A percentile compares a stretch with the other conserved stretches of the same genome.
Evolutionary conservation across 2,113 vertebrate species (phyloP).

Genomic region (Rhabdomys dilectus): DNA sequence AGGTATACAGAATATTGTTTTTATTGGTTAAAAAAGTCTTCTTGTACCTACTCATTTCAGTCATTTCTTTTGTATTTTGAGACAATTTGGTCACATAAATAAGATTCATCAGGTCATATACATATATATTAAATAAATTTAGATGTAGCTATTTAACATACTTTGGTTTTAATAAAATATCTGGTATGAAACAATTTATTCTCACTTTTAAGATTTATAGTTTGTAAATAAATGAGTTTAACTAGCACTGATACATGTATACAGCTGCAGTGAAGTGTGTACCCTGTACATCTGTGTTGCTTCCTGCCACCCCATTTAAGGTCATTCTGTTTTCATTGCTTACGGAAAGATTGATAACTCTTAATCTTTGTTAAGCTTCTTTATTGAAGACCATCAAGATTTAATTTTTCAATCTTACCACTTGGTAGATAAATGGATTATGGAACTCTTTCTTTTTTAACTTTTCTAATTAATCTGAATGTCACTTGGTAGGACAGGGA

Average conservation of each 20-base stretch:
- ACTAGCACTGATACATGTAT: background rate
- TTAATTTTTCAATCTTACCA: conserved; percentile 75
- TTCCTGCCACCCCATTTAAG: conserved; percentile 63
- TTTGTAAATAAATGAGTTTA: background rate
- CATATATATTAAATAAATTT: background rate
- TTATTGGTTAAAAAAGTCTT: background rate
- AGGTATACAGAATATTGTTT: background rate
- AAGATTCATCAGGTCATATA: background rate
- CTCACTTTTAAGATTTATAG: background rate
- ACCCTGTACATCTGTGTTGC: background rate
- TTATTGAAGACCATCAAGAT: conserved; percentile 69
- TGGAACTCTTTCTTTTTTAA: background rate
- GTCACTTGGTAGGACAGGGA: conserved; percentile 61
- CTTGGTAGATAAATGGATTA: conserved; percentile 72
- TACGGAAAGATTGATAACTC: conserved; percentile 72
- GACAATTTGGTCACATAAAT: background rate
- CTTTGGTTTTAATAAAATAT: background rate
- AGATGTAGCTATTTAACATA: background rate
- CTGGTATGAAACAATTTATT: background rate
- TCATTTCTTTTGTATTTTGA: background rate
- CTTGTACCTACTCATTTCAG: too few species aligned
- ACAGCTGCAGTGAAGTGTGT: background rate
- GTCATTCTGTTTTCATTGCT: conserved; percentile 68
- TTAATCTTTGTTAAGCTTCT: conserved; percentile 81
- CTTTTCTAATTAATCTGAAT: conserved; percentile 83